phyloP scores from a whole-genome alignment of 2,888 invertebrate species.

The Trissoscelio sp. region DNA sequence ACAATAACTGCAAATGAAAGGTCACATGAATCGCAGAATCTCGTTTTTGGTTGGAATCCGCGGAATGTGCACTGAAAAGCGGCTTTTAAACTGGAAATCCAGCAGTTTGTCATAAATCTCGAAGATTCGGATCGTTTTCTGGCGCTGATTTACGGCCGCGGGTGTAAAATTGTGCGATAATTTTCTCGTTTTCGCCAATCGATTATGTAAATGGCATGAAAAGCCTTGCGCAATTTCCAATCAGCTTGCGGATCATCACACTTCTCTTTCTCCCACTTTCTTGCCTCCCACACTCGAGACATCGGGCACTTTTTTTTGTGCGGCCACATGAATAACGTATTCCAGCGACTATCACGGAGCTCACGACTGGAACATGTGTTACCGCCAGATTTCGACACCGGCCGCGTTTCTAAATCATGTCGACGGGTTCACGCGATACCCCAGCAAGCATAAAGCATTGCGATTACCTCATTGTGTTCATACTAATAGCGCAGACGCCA shows the following conservation, averaged over 20 bases:
- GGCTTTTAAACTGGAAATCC: constrained; percentile 40
- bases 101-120: constrained; percentile 66
- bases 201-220: constrained; percentile 67
- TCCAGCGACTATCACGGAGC: constrained; percentile 70
- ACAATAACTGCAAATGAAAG: constrained; percentile 10
- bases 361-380: constrained; percentile 74
- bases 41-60: constrained; percentile 31
- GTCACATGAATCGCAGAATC: constrained; percentile 20
- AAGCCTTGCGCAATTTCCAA: constrained; percentile 62
- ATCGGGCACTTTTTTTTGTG: constrained; percentile 43
- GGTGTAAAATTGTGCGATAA: constrained; percentile 59
- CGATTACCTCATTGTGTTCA: constrained; percentile 78
- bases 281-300: constrained; percentile 53
- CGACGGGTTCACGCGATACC: constrained; percentile 70
- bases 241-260: constrained; percentile 61
- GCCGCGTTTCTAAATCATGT: constrained; percentile 76
- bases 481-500: constrained; percentile 76
- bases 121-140: constrained; percentile 53
- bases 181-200: constrained; percentile 65
- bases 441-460: constrained; percentile 68
- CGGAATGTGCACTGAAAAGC: constrained; percentile 30
- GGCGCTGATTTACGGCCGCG: constrained; percentile 57
- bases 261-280: neutral
- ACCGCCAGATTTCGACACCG: constrained; percentile 74
- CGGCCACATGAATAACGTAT: constrained; percentile 65